Conservation (phyloP, 2,113 vertebrate genomes). For the Labrus mixtus region DNA sequence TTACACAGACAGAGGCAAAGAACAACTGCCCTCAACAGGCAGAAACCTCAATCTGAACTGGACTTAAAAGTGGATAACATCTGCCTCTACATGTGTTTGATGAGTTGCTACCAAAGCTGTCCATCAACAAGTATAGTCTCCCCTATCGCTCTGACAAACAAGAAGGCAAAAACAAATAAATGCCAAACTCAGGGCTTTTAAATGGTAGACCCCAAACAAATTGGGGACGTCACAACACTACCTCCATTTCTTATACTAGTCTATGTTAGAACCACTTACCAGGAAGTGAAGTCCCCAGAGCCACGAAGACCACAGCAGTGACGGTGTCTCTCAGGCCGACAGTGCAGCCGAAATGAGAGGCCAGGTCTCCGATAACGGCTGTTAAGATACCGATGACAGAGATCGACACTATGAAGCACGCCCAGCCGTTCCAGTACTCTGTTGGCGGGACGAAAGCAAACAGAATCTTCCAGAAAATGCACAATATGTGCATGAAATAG, state of each 20-base stretch:
- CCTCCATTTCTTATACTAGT: not conserved
- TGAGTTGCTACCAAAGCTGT: not conserved
- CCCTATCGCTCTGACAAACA: too few relatives aligned
- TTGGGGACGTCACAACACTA: not conserved
- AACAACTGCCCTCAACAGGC: too few relatives aligned
- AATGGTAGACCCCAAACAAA: too few relatives aligned
- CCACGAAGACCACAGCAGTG: constrained; percentile 93
- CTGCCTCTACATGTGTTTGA: too few relatives aligned
- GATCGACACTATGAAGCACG: constrained; percentile 91
- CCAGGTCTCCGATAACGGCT: constrained; percentile 91
- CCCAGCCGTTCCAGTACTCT: constrained; percentile 93
- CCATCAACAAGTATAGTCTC: not conserved
- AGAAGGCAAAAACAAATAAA: too few relatives aligned
- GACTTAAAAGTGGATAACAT: not conserved
- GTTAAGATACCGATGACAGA: constrained; percentile 89
- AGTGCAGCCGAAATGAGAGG: constrained; percentile 95
- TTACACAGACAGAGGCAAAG: too few relatives aligned
- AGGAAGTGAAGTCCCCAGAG: constrained; percentile 92
- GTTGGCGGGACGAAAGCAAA: constrained; percentile 93
- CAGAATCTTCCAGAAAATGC: constrained; percentile 93
- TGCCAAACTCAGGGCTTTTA: too few relatives aligned
- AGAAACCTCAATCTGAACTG: not conserved
- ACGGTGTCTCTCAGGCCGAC: constrained; percentile 91
- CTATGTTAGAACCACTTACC: constrained; percentile 76
- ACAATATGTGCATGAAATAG: constrained; percentile 93